Evolutionary conservation across 1,140 invertebrate species (phyloP).

Genomic region (Ptiloglossa arizonensis): DNA sequence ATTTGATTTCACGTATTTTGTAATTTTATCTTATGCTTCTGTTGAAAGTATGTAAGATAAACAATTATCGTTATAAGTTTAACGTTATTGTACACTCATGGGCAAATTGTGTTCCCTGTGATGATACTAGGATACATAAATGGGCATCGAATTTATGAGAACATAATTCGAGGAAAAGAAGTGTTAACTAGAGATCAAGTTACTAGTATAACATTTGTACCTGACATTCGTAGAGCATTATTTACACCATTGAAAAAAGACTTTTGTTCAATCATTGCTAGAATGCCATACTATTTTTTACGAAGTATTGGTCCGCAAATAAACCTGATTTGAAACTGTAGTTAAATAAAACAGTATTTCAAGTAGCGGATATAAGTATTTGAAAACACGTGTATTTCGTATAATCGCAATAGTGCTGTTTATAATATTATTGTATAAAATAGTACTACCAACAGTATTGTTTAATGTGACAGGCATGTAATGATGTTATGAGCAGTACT

Average conservation of each 20-base stretch:
- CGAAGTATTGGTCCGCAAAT: slow-evolving; percentile 18
- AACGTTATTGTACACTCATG: slow-evolving; percentile 59
- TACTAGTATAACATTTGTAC: slow-evolving; percentile 74
- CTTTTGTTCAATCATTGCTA: slow-evolving; percentile 26
- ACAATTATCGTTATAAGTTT: slow-evolving; percentile 71
- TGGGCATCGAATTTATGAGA: slow-evolving; percentile 54
- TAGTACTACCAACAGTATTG: neutral
- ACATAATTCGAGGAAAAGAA: slow-evolving; percentile 50
- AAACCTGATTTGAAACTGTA: slow-evolving; percentile 9
- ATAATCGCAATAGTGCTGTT: neutral
- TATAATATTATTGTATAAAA: slow-evolving; percentile 2
- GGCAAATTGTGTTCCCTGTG: slow-evolving; percentile 70
- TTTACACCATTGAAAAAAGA: slow-evolving; percentile 44
- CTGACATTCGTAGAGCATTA: slow-evolving; percentile 72
- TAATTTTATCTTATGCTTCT: slow-evolving; percentile 61
- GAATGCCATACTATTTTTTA: slow-evolving; percentile 42
- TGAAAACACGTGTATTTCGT: neutral
- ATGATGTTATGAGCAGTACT: neutral
- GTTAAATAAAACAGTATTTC: slow-evolving; percentile 39
- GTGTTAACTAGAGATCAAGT: slow-evolving; percentile 58
- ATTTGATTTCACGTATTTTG: slow-evolving; percentile 50
- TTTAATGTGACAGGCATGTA: neutral
- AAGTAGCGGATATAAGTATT: neutral
- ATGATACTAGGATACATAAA: slow-evolving; percentile 71
- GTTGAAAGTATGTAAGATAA: slow-evolving; percentile 80